A percentile compares a stretch with the other conserved stretches of the same genome.
Conservation (phyloP, 2,113 vertebrate species). For the Vulpes lagopus region DNA sequence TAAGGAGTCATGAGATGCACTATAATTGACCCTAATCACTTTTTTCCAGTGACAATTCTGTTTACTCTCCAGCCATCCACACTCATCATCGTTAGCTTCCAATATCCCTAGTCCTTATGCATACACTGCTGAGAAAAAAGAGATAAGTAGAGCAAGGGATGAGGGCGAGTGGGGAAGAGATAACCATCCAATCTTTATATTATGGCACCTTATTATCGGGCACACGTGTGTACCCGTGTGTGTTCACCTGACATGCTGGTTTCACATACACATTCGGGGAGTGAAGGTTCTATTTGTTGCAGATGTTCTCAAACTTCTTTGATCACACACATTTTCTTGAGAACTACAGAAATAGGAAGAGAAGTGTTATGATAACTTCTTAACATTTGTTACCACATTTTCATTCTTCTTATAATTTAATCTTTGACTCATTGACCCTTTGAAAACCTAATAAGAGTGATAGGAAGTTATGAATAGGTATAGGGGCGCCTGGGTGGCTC, state of each 20-base stretch:
- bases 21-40: background rate
- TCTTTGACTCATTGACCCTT: background rate
- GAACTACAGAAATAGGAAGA: conserved; percentile 1
- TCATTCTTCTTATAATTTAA: background rate
- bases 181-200: background rate
- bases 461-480: background rate
- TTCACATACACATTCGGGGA: background rate
- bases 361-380: background rate
- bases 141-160: background rate
- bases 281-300: background rate
- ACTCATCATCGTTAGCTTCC: background rate
- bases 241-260: background rate
- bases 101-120: background rate
- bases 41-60: background rate
- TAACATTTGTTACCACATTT: background rate
- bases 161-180: background rate
- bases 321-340: background rate
- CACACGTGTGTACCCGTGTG: fast-evolving
- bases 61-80: background rate
- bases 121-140: background rate
- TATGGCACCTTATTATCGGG: background rate
- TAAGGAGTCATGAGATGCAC: background rate
- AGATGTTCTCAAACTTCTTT: background rate
- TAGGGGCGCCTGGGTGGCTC: background rate
- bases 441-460: background rate